Conservation (phyloP, 2,113 vertebrate genomes). For the Merops nubicus region DNA sequence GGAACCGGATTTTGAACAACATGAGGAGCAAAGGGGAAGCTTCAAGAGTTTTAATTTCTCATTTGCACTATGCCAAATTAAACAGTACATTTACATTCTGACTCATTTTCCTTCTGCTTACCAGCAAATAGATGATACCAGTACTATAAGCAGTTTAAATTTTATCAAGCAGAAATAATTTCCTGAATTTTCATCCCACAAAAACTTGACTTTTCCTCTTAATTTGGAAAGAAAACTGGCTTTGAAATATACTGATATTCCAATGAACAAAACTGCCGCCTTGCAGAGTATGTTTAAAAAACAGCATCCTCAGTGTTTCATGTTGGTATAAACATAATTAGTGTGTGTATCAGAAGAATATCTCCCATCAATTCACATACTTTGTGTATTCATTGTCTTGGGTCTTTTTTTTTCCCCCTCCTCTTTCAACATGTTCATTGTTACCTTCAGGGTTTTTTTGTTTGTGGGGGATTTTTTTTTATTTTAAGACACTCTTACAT, state of each 20-base stretch:
- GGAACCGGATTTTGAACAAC: not conserved
- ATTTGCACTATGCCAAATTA: not conserved
- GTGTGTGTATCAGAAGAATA: accelerated
- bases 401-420: no score
- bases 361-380: not conserved
- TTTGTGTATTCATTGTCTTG: not conserved
- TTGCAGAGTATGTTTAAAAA: not conserved
- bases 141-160: not conserved
- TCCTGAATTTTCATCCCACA: not conserved
- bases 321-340: not conserved
- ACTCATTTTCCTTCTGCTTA: not conserved
- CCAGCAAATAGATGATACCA: not conserved
- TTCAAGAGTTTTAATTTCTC: not conserved
- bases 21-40: not conserved
- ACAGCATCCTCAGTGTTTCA: not conserved
- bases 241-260: not conserved
- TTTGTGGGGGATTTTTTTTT: not conserved
- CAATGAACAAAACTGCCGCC: not conserved
- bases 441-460: not conserved
- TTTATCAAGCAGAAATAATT: not conserved
- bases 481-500: not conserved
- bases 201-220: not conserved
- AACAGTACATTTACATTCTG: not conserved
- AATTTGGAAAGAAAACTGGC: not conserved
- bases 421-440: not conserved